phyloP scores from a whole-genome alignment of 2,888 invertebrate genomes.

The Rugalucina vietnamica region DNA sequence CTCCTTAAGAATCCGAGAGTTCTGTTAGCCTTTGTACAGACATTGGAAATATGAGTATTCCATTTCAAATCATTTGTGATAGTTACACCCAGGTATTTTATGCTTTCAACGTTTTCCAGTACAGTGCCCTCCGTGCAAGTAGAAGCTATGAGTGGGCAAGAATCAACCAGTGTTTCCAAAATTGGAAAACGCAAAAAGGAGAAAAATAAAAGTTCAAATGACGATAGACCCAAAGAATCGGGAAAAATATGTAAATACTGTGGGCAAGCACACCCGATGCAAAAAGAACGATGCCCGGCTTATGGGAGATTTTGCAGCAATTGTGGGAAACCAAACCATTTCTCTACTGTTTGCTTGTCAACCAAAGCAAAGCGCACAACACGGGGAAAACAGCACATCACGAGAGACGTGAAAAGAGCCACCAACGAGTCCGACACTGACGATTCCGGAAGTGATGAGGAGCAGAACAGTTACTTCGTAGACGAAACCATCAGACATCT shows the following conservation, averaged over 20 bases:
- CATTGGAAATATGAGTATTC: no score
- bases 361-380: not conserved
- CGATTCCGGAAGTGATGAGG: no score
- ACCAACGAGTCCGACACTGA: not conserved
- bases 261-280: not conserved
- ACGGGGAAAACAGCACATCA: not conserved
- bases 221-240: not conserved
- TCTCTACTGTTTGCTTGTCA: constrained; percentile 5
- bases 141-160: not conserved
- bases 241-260: not conserved
- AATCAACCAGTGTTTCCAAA: not conserved
- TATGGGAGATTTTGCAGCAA: not conserved
- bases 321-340: constrained; percentile 17
- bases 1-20: no score
- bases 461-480: no score
- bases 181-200: not conserved
- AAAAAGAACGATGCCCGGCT: constrained; percentile 1
- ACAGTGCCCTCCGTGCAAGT: not conserved
- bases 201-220: no score
- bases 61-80: no score
- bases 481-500: not conserved
- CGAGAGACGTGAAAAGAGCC: not conserved
- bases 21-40: no score
- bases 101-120: no score
- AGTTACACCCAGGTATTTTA: no score